Percentiles rank a stretch among this genome's conserved stretches.
phyloP scores from a whole-genome alignment of 2,797 vertebrate species.

The Mus spretus region DNA sequence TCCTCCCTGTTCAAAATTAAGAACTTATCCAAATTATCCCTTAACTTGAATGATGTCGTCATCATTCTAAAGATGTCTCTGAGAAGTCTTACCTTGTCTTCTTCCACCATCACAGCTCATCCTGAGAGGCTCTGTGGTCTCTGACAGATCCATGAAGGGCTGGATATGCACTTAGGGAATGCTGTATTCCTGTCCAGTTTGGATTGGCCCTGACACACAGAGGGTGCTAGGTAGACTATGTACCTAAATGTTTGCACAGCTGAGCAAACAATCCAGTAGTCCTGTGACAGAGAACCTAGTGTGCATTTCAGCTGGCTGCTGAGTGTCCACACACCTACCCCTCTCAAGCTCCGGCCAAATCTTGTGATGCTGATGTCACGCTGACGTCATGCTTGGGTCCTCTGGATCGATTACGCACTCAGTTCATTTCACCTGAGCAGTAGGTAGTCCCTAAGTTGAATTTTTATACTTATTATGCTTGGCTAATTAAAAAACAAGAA shows the following conservation, averaged over 20 bases:
- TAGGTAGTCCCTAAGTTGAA: slow-evolving; percentile 1
- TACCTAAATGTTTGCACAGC: not conserved
- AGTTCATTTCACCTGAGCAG: not conserved
- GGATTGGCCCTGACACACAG: not conserved
- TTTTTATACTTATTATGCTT: not conserved
- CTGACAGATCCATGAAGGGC: not conserved
- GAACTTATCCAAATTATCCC: not conserved
- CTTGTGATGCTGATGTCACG: not conserved
- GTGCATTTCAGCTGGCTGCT: not conserved
- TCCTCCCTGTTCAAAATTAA: not conserved
- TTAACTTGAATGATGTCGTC: not conserved
- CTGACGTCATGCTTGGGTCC: not conserved
- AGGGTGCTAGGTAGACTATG: not conserved
- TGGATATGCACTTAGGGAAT: not conserved
- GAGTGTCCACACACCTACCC: not conserved
- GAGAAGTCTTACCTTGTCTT: not conserved
- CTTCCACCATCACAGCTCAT: not conserved
- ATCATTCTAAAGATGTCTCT: not conserved
- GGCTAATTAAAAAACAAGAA: not conserved
- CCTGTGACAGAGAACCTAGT: not conserved
- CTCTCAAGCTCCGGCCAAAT: not conserved
- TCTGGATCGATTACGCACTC: not conserved
- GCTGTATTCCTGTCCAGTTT: not conserved
- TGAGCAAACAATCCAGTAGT: not conserved
- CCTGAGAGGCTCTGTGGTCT: not conserved